Base-by-base conservation (phyloP, 2,797 vertebrate genomes). In the Taeniopygia guttata region DNA sequence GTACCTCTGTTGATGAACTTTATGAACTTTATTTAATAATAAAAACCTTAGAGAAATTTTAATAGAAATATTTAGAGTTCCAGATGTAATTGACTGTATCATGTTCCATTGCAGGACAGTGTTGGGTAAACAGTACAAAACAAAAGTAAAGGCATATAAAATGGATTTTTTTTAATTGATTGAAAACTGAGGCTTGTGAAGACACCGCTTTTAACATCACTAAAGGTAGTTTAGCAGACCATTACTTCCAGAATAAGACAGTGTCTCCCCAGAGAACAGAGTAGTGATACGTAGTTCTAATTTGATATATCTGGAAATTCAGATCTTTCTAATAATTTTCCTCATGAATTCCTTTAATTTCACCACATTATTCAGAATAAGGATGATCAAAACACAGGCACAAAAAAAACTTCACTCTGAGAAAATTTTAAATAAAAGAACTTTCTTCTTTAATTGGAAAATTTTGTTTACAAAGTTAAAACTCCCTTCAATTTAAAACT, bases 61-160 rank as follows among this genome's bases (percentile, higher is more conserved):
- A 64, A 77, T 42, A 73, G 15, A 26, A 73, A 69, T 72, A 55
- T 69, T 84, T 69, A 58, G 46, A 49, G 22, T 48, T 84, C 19
- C 40, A 63, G 3, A 11, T 89, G 5, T 56, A 74, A 62, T 5
- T 84, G 68, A 26, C 58, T 74, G 5, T 63, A 67, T 52, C 29
- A 14, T 15, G 18, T 89, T 73, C 38, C 26, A 27, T 18, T 72
- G 29, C 60, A 91, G 52, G 46, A 77, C 27, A 67, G 15, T 45
- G 45, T 25, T 81, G 19, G 29, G n/a, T 63, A 93, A 95, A 68
- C 29, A 77, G 26, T 43, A 69, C 55, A 81, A 83, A 68, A 48
- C n/a, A 52, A 79, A 69, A 83, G 29, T 74, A 32, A 83, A 80
- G 9, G 16, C 19, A 59, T 79, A 83, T 80, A 73, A 87, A 84